A percentile compares a stretch with the other conserved stretches of the same genome.
phyloP scores from a whole-genome alignment of 2,888 invertebrate genomes.

The Electrophaes corylata region DNA sequence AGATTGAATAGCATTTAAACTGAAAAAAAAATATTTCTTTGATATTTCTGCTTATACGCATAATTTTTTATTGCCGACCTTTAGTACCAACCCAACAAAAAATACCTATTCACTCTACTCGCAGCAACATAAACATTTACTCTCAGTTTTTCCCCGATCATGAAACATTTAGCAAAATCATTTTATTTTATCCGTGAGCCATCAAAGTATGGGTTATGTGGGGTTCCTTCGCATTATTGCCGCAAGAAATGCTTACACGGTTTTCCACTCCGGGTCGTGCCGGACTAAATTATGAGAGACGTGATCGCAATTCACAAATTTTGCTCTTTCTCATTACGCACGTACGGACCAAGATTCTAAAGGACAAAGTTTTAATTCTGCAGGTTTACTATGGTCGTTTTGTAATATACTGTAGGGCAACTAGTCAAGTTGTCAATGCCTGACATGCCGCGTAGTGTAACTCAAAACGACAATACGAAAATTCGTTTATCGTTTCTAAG shows the following conservation, averaged over 20 bases:
- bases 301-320: slow-evolving; percentile 68
- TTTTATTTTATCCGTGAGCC: slow-evolving; percentile 27
- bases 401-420: too few species aligned
- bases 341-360: neutral
- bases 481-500: too few species aligned
- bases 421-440: too few species aligned
- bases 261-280: slow-evolving; percentile 65
- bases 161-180: slow-evolving; percentile 27
- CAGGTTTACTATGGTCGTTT: too few species aligned
- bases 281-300: slow-evolving; percentile 66
- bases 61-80: neutral
- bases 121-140: neutral
- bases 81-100: neutral
- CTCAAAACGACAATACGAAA: too few species aligned
- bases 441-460: too few species aligned
- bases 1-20: too few species aligned
- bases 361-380: too few species aligned
- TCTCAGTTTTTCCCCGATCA: slow-evolving; percentile 28
- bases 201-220: slow-evolving; percentile 25
- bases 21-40: too few species aligned
- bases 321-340: neutral
- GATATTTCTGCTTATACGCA: neutral
- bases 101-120: slow-evolving; percentile 11
- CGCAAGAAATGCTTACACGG: slow-evolving; percentile 60
- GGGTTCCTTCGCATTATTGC: slow-evolving; percentile 43